These are phyloP conservation scores for Epirrita christyi DNA, from an alignment of 2,888 invertebrate genomes.

Conservation along the genomic window DNA sequence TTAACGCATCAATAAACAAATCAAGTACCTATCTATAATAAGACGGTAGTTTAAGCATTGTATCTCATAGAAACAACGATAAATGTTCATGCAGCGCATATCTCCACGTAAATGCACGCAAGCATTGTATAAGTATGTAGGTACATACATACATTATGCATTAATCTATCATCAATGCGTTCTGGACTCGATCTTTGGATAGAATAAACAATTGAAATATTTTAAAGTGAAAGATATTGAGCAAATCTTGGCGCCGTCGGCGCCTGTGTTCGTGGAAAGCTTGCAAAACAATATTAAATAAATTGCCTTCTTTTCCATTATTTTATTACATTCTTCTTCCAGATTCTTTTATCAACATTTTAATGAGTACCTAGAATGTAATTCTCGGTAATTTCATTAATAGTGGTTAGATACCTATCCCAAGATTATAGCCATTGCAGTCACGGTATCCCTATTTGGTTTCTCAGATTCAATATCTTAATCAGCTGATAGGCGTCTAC, in stretches of 20 bases:
- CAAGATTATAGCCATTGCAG: no score
- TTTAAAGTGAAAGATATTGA: slow-evolving; percentile 47
- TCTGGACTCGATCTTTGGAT: slow-evolving; percentile 40
- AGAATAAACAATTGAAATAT: slow-evolving; percentile 41
- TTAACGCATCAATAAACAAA: background rate
- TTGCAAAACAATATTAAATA: background rate
- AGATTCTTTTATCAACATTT: no score
- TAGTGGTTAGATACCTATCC: no score
- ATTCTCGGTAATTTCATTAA: no score
- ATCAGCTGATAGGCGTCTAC: no score
- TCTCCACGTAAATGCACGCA: slow-evolving; percentile 2
- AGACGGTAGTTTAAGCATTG: background rate
- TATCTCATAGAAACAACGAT: background rate
- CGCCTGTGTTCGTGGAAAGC: background rate
- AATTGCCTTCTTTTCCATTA: slow-evolving; percentile 1
- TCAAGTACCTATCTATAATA: background rate
- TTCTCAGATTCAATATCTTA: no score
- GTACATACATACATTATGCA: slow-evolving; percentile 37
- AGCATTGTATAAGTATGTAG: background rate
- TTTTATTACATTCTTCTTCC: no score
- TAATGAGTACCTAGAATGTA: no score
- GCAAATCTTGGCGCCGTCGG: slow-evolving; percentile 45
- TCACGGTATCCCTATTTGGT: no score
- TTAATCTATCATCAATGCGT: slow-evolving; percentile 43
- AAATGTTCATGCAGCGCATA: slow-evolving; percentile 3